These are phyloP conservation scores for Melozone crissalis DNA, from an alignment of 2,113 vertebrate genomes.

Conservation along the genomic window DNA sequence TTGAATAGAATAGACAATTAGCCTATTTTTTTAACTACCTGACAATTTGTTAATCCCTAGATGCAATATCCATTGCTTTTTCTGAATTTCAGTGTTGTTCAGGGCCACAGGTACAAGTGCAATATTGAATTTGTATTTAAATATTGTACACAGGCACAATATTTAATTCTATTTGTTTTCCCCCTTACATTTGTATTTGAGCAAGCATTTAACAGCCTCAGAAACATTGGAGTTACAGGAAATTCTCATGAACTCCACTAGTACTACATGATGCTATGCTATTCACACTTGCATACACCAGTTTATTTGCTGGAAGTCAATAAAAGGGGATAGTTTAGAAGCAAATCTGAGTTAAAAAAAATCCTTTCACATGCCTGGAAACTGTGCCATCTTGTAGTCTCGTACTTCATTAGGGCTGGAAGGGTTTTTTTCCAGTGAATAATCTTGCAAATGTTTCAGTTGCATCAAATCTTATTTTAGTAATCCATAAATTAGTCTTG, in stretches of 20 bases:
- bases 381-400: neutral
- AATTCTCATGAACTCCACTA: neutral
- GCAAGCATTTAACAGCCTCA: neutral
- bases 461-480: constrained; percentile 21
- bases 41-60: neutral
- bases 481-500: constrained; percentile 18
- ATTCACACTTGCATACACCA: neutral
- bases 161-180: neutral
- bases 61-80: neutral
- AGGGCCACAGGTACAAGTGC: neutral
- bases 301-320: neutral
- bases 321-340: neutral
- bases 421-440: neutral
- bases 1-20: neutral
- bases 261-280: neutral
- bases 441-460: neutral
- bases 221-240: neutral
- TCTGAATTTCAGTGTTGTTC: neutral
- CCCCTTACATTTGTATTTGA: neutral
- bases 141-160: neutral
- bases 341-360: neutral
- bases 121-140: neutral
- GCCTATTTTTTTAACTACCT: neutral
- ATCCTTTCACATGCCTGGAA: neutral
- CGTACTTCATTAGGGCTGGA: neutral